Base-by-base conservation (phyloP, 2,113 vertebrate species). In the Peromyscus leucopus region DNA sequence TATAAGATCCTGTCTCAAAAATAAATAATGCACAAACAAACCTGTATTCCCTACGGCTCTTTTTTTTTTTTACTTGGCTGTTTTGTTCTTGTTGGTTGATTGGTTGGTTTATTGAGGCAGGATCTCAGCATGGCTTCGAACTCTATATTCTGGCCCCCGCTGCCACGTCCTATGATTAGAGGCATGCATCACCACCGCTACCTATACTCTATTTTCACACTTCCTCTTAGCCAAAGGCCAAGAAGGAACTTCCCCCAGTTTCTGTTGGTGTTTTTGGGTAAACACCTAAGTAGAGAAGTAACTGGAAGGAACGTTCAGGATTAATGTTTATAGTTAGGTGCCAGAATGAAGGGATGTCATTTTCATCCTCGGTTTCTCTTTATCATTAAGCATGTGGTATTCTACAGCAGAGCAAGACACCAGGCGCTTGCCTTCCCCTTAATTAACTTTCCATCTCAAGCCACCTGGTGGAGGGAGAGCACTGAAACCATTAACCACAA, bases 361-460 rank as follows among this genome's bases (percentile, higher is more conserved):
- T 72, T 95, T 93, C 48, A 76, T 93, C 48, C 42, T 28, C 16
- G 5, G n/a, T 89, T 46, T 61, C 24, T 91, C 61, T 67, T 26
- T 61, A 90, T 65, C 36, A 89, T 67, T 59, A 74, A 92, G 39
- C 31, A 84, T 67, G n/a, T 88, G 17, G 59, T 93, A 59, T 92
- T 96, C 86, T 91, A 90, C 63, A 92, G 48, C 51, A 94, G 26
- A 59, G 11, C 36, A 79, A 75, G 74, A 97, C 65, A 42, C 1
- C 84, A 22, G 90, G 4, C 91, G 13, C 92, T 48, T 80, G 61
- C 39, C 85, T 93, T 83, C 87, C 79, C n/a, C 72, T 72, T 75
- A 76, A 97, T 48, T 87, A 91, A 78, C 63, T 74, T 84, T n/a
- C 57, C n/a, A 80, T 88, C 57, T 94, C 85, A 91, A 67, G 89